Conservation (phyloP, 1,140 invertebrate species). For the Thaumatotibia leucotreta region DNA sequence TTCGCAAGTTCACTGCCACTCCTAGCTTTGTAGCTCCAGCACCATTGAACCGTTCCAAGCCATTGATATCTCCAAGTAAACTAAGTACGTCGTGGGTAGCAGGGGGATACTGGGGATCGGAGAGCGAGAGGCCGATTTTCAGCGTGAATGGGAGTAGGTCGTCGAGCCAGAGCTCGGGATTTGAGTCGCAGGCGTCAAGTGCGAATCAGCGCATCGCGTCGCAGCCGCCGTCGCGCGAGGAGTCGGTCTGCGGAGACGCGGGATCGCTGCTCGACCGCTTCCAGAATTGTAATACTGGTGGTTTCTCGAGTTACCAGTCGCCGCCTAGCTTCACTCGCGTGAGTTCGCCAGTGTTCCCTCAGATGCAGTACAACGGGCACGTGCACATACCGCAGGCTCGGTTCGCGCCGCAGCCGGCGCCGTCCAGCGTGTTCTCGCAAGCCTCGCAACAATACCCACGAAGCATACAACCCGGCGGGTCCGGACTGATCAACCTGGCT, state of each 20-base stretch:
- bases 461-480: slow-evolving; percentile 36
- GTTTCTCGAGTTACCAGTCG: slow-evolving; percentile 31
- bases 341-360: slow-evolving; percentile 56
- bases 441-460: slow-evolving; percentile 18
- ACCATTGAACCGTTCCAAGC: slow-evolving; percentile 43
- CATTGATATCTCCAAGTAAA: slow-evolving; percentile 71
- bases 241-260: slow-evolving; percentile 60
- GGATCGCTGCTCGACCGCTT: slow-evolving; percentile 51
- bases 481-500: slow-evolving; percentile 58
- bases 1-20: slow-evolving; percentile 65
- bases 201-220: slow-evolving; percentile 61
- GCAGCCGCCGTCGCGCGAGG: slow-evolving; percentile 63
- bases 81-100: slow-evolving; percentile 73
- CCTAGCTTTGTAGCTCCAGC: slow-evolving; percentile 64
- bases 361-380: slow-evolving; percentile 66
- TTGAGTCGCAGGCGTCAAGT: slow-evolving; percentile 71
- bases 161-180: slow-evolving; percentile 75
- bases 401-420: slow-evolving; percentile 42
- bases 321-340: slow-evolving; percentile 44
- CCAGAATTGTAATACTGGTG: slow-evolving; percentile 36
- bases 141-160: slow-evolving; percentile 67
- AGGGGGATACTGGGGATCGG: slow-evolving; percentile 72
- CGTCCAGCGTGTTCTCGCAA: slow-evolving; percentile 35
- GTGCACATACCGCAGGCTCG: slow-evolving; percentile 65
- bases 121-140: slow-evolving; percentile 56